Evolutionary conservation across 1,140 invertebrate genomes (phyloP), one percentile per base, ranked within the genome.

Genomic region (Drosophila navojoa): DNA sequence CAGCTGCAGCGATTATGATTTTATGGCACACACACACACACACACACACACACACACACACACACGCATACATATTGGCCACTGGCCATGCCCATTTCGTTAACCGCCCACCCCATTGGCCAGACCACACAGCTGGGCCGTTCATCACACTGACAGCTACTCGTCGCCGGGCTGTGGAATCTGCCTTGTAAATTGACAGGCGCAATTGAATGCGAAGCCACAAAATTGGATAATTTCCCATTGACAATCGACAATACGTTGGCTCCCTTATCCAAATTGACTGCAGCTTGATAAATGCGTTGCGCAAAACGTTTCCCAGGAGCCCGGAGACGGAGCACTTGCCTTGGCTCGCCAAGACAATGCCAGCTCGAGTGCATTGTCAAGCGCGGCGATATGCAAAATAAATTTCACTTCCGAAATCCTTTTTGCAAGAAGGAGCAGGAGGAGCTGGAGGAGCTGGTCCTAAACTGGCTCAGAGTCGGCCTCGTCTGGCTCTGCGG

Each of bases 201-300:
- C 75, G 80, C 67, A 91, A 89, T 91, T 91, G 81, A 91, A 91
- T 91, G 90, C 84, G 64, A 81, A 89, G 80, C 74, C 82, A 86
- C 84, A 91, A 91, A 91, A 91, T 91, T 91, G 89, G 90, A 91
- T 91, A 91, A 91, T 91, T 91, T 91, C 90, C 90, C 90, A 89
- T 89, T 91, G 90, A 76, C 87, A 89, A 87, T 87, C 84, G 76
- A 13, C 47, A 71, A 50, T 57, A 55, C 61, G 66, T 29, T 29
- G 32, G 53, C 35, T 52, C 38, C 59, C 50, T 42, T 40, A 68
- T 38, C 57, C 69, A 68, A 76, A 69, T 74, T 64, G 68, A 74
- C 76, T 72, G 66, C 54, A 47, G 69, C 73, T 79, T 87, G 86
- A 87, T 87, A 87, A 87, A 91, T 90, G 85, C 71, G 74, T 59